A percentile compares a stretch with the other conserved stretches of the same genome.
Evolutionary conservation across 2,888 invertebrate species (phyloP).

Genomic region (Xanthostigma xanthostigma): DNA sequence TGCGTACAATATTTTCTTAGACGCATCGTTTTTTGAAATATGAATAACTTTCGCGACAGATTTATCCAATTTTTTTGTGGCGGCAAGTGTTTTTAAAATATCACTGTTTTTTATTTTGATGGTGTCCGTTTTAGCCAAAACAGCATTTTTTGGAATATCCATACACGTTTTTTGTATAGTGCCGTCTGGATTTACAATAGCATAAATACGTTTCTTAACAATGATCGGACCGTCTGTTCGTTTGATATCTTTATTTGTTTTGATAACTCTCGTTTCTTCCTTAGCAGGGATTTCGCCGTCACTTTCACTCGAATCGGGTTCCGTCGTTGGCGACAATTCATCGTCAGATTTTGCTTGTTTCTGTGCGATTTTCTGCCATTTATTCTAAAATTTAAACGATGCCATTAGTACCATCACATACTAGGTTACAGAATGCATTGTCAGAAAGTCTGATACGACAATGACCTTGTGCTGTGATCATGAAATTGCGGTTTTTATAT

Average conservation of each 20-base stretch:
- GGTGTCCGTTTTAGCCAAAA: not conserved
- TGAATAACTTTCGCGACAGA: too few species aligned
- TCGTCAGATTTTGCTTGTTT: conserved; percentile 2
- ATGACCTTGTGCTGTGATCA: too few species aligned
- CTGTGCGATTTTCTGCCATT: too few species aligned
- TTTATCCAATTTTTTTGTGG: too few species aligned
- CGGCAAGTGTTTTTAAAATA: not conserved
- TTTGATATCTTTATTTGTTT: not conserved
- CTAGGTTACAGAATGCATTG: too few species aligned
- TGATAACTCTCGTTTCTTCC: not conserved
- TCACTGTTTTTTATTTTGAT: conserved; percentile 4
- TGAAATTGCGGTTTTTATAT: too few species aligned
- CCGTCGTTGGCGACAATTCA: conserved; percentile 9
- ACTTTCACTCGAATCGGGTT: conserved; percentile 7
- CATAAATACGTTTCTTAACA: conserved; percentile 1
- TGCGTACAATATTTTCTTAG: too few species aligned
- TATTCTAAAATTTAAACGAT: too few species aligned
- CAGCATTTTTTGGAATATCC: conserved; percentile 2
- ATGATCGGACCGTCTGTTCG: not conserved
- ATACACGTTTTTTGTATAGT: conserved; percentile 1
- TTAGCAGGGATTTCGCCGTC: conserved; percentile 2
- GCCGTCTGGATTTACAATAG: conserved; percentile 1
- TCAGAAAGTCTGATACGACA: too few species aligned
- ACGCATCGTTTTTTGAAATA: too few species aligned
- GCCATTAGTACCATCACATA: too few species aligned